A percentile compares a stretch with the other conserved stretches of the same genome.
These are phyloP conservation scores for Passer montanus DNA, from an alignment of 2,113 vertebrate genomes.

Conservation along the genomic window DNA sequence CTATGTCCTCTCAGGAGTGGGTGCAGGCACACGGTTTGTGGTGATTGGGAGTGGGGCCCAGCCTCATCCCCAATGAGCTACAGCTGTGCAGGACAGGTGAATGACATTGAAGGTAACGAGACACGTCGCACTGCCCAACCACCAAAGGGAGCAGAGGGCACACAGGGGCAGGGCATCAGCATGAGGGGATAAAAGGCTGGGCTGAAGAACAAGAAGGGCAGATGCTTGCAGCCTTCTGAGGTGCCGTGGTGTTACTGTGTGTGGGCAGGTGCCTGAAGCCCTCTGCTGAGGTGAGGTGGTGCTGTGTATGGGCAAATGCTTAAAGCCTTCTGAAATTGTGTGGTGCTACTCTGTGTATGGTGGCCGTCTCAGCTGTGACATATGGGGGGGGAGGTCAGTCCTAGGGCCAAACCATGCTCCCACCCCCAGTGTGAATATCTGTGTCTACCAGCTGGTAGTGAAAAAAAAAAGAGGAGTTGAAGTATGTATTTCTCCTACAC, in stretches of 20 bases:
- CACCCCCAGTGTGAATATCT: not conserved
- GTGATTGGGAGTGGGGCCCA: not conserved
- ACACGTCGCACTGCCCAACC: not conserved
- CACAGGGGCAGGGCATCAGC: not conserved
- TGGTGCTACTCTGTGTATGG: not conserved
- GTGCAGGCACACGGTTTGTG: not conserved
- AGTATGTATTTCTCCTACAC: not conserved
- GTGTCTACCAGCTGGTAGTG: not conserved
- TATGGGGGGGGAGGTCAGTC: not conserved
- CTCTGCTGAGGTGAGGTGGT: not conserved
- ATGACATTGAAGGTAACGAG: not conserved
- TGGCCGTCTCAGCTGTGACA: not conserved
- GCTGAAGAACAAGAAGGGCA: not conserved
- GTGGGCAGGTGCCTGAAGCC: not conserved
- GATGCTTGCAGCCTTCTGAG: not conserved
- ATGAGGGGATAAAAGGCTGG: not conserved
- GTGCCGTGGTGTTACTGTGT: not conserved
- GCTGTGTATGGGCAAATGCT: not conserved
- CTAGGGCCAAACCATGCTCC: not conserved
- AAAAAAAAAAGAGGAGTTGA: not conserved
- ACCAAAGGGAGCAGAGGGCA: not conserved
- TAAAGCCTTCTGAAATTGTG: not conserved
- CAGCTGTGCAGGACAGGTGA: not conserved
- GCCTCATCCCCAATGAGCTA: not conserved
- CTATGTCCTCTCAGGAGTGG: not conserved